Base-by-base conservation (phyloP, 2,797 vertebrate species). In the Rhinichthys osculus region DNA sequence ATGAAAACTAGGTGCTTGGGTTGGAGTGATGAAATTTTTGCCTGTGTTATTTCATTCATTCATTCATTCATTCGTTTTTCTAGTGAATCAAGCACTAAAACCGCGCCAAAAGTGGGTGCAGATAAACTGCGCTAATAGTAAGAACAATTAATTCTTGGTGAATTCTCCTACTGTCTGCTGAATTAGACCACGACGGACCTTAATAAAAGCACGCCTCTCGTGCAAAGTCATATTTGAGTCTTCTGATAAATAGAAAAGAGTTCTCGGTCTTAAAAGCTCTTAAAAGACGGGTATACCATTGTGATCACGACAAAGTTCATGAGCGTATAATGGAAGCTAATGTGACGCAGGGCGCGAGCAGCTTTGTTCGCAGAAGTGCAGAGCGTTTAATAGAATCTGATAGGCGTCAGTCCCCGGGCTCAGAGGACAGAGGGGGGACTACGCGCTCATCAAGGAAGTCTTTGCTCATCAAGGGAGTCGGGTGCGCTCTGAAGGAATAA, bases 321-420 rank as follows among this genome's bases (percentile, higher is more conserved):
- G 92, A 93, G 94, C 91, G 77, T 93, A 92, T 93, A 94, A 94
- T 93, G 91, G 92, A 90, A 87, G 92, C 89, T 93, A 95, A 94
- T 92, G 94, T 91, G 92, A 91, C 89, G 92, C 90, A 81, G 84
- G 90, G 89, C 69, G 79, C 87, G 76, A 88, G 89, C 88, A 89
- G 93, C 92, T 94, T 95, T 94, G 93, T 94, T 94, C 94, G 88
- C 93, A 92, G 90, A 93, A 89, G 84, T 90, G 93, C 92, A 91
- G 86, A 91, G 93, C 93, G 92, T 94, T 93, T 95, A 95, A 95
- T 96, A 92, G 94, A 94, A 95, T 95, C 94, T 94, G 95, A 95
- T 95, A 94, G 92, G 91, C 83, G 91, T 84, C 92, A 93, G 93
- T 95, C 94, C 94, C 92, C 90, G 70, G 93, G 92, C 93, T 91